Evolutionary conservation across 1,140 invertebrate species (phyloP).

Genomic region (Ladona fulva): DNA sequence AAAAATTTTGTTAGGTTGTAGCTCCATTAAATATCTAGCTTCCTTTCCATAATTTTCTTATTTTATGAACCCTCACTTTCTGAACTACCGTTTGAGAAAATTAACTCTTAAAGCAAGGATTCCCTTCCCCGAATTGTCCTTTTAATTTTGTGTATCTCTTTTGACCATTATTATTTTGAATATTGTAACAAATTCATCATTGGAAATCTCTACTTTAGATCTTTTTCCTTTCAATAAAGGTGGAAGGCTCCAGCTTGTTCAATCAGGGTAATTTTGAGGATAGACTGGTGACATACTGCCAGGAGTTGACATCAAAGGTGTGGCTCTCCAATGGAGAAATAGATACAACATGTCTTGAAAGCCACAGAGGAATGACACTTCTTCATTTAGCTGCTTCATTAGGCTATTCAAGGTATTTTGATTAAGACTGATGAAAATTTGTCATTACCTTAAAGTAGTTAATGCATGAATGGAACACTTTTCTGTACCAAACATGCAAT

Average conservation of each 20-base stretch:
- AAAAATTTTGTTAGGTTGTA: too few species aligned
- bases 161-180: neutral
- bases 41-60: too few species aligned
- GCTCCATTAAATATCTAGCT: too few species aligned
- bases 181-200: neutral
- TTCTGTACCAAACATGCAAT: too few species aligned
- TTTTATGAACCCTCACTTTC: too few species aligned
- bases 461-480: too few species aligned
- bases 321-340: constrained; percentile 44
- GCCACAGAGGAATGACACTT: constrained; percentile 65
- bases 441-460: too few species aligned
- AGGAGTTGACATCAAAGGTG: constrained; percentile 50
- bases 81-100: too few species aligned
- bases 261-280: constrained; percentile 63
- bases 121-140: too few species aligned
- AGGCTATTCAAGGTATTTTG: constrained; percentile 55
- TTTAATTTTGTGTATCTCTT: too few species aligned
- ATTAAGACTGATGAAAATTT: too few species aligned
- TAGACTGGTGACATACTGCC: constrained; percentile 69
- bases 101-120: too few species aligned
- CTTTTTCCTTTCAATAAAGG: constrained; percentile 25
- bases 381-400: constrained; percentile 82
- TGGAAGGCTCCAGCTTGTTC: constrained; percentile 52
- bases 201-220: neutral
- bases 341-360: constrained; percentile 23